These are phyloP conservation scores for Psylliodes chrysocephalus DNA, from an alignment of 2,888 invertebrate genomes.

Conservation along the genomic window DNA sequence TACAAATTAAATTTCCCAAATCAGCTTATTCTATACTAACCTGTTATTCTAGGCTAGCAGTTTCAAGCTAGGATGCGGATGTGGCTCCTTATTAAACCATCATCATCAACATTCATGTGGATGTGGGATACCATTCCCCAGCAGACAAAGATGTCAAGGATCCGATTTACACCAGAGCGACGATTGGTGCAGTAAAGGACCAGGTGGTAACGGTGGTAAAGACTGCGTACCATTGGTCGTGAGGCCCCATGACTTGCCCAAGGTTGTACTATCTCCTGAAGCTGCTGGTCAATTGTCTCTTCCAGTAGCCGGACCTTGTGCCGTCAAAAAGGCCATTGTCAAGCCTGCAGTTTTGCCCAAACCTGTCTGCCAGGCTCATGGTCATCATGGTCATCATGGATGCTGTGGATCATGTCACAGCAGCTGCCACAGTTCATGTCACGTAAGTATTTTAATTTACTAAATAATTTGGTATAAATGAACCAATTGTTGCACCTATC, in stretches of 20 bases:
- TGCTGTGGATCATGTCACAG: conserved; percentile 32
- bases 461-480: no score
- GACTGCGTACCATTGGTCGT: conserved; percentile 54
- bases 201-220: conserved; percentile 9
- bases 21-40: no score
- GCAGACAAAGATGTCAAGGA: background rate
- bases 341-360: conserved; percentile 59
- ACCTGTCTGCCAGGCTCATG: conserved; percentile 48
- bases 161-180: background rate
- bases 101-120: background rate
- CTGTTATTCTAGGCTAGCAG: conserved; percentile 14
- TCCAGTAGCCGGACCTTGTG: conserved; percentile 56
- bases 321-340: conserved; percentile 56
- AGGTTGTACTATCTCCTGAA: conserved; percentile 37
- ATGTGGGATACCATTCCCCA: conserved; percentile 18
- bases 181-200: conserved; percentile 16
- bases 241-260: conserved; percentile 55
- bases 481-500: no score
- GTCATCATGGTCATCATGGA: background rate
- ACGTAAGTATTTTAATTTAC: conserved; percentile 7
- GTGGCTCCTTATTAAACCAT: background rate
- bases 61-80: conserved; percentile 8
- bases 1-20: no score
- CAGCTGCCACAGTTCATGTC: background rate
- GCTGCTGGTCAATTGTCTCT: conserved; percentile 35